Evolutionary conservation across 2,113 vertebrate species (phyloP), one percentile per base, ranked within the genome.

Genomic region (Chauna torquata): DNA sequence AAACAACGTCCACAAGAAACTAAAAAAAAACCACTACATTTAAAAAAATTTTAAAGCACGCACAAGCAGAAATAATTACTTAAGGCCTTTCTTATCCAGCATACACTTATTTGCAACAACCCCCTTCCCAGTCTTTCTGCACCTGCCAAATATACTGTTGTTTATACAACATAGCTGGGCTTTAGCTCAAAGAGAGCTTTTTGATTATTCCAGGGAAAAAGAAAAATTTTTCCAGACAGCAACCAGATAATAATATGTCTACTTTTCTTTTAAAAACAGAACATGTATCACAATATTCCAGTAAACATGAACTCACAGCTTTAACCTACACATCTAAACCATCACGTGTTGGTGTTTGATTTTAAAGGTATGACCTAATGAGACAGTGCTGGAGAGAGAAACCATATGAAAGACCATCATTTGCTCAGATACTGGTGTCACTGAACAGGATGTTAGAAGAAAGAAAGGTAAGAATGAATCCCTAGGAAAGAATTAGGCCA

Each of bases 341-440:
- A 9, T 47, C 19, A 61, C 69, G 65, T 50, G 28, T 2, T 62
- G 64, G 14, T 85, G 8, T 76, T 82, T 90, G n/a, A 24, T 86
- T 70, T 90, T 88, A 70, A 96, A 99, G 99, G 91, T 99, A 98
- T 97, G 99, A 99, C 75, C 97, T 99, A 49, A 99, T 99, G 99
- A 97, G 98, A 72, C 99, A 99, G 24, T 99, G 99, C 87, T 99
- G 99, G 99, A 97, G 98, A 87, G 99, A 99, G 95, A 99, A 99
- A 75, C 98, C 99, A 2, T 99, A 99, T 2, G 99, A 99, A 97
- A 98, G 99, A 68, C 99, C 99, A 9, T 99, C 99, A 4, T 99
- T 99, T 92, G 98, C 98, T 64, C 99, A 99, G 95, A 99, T 99
- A 82, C n/a, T 99, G 79, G 98, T 99, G 84, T 99, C 98, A 40